Evolutionary conservation across 2,888 invertebrate genomes (phyloP).

Genomic region (Mamestra brassicae): DNA sequence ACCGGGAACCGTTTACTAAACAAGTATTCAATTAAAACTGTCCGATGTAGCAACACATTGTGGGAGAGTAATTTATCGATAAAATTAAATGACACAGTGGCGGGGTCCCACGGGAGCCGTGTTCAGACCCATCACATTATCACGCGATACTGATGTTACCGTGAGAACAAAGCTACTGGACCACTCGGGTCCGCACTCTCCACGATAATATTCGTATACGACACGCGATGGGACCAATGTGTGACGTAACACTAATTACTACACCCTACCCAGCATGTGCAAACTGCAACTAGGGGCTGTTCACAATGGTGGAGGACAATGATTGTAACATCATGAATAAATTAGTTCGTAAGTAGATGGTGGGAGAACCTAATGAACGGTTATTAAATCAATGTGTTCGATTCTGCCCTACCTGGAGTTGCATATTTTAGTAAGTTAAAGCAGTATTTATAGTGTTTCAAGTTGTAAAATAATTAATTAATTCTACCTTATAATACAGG

Average conservation of each 20-base stretch:
- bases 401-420: not conserved
- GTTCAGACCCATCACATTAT: slow-evolving; percentile 67
- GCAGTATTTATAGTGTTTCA: not conserved
- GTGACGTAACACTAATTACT: slow-evolving; percentile 39
- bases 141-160: slow-evolving; percentile 73
- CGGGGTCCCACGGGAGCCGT: slow-evolving; percentile 70
- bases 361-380: not conserved
- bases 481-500: too few species aligned
- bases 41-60: slow-evolving; percentile 26
- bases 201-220: slow-evolving; percentile 38
- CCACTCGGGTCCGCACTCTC: slow-evolving; percentile 35
- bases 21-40: not conserved
- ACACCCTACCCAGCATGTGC: slow-evolving; percentile 13
- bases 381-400: not conserved
- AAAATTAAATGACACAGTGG: slow-evolving; percentile 66
- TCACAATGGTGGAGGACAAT: not conserved
- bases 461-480: not conserved
- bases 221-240: slow-evolving; percentile 59
- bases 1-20: not conserved
- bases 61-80: slow-evolving; percentile 52
- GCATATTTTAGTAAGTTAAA: not conserved
- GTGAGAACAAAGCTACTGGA: slow-evolving; percentile 83
- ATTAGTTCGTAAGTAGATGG: not conserved
- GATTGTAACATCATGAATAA: slow-evolving; percentile 20
- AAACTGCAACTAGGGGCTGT: slow-evolving; percentile 24